Base-by-base conservation (phyloP, 2,113 vertebrate genomes). In the Lagopus leucura region DNA sequence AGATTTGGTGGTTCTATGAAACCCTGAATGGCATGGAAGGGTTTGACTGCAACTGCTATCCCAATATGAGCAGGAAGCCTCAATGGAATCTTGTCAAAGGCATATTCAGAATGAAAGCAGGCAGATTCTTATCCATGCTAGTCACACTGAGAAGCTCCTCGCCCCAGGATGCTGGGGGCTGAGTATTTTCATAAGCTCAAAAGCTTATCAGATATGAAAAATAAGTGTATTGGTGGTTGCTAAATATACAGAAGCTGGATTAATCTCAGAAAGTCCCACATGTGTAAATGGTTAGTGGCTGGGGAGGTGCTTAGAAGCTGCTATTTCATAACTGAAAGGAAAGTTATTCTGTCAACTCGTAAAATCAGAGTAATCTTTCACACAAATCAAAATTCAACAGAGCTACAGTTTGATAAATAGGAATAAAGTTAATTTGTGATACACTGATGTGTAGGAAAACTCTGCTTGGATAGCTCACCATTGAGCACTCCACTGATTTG, bases 1-100 rank as follows among this genome's bases (percentile, higher is more conserved):
- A 36, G 22, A 27, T 63, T 63, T 36, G 58, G 2, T 64, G 13
- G 32, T 10, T 18, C 32, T 66, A 1, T 42, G 43, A 88, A 86
- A 42, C 21, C 38, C 13, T 0, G 1, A 43, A 6, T 42, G 15
- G 3, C 20, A 27, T 4, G 5, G 38, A 54, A 75, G 65, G 48
- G 21, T 7, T 52, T 21, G 28, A 42, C 63, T 67, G n/a, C 27
- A 82, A 8, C 11, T 36, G 38, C 25, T 79, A 22, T 19, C 32
- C 7, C 52, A 55, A 19, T 22, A 19, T 5, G 2, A 1, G 19
- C 17, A 79, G 27, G 25, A 77, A 16, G 12, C 32, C 18, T 52
- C 27, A 36, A 10, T 13, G 63, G 21, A 60, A 55, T 43, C 52
- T 86, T 67, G 32, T 15, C 34, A 36, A 21, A 57, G 22, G 25